Conservation (phyloP, 1,140 invertebrate genomes). For the Lepidostoma basale region DNA sequence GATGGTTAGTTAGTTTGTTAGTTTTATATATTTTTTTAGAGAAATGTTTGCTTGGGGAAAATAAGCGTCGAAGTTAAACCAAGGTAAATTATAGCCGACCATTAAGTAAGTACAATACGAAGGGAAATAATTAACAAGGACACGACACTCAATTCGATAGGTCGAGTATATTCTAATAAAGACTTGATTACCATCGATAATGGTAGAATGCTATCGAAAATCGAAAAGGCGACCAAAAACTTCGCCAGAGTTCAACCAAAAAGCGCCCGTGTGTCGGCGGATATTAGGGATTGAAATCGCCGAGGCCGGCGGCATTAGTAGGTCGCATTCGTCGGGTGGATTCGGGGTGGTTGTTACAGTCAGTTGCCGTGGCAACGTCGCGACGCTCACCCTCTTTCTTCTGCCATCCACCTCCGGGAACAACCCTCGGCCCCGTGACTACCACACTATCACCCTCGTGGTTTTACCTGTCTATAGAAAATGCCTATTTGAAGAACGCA, state of each 20-base stretch:
- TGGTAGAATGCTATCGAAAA: neutral
- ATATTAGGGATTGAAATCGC: neutral
- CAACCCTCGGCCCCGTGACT: neutral
- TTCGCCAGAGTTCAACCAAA: neutral
- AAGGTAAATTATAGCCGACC: too few relatives aligned
- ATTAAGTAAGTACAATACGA: too few relatives aligned
- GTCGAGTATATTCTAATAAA: too few relatives aligned
- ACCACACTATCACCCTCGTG: neutral
- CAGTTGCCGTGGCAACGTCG: conserved; percentile 35
- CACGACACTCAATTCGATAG: too few relatives aligned
- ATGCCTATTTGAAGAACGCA: conserved; percentile 20
- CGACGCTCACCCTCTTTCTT: conserved; percentile 29
- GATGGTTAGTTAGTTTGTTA: too few relatives aligned
- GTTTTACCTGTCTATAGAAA: conserved; percentile 22
- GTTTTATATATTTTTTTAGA: too few relatives aligned
- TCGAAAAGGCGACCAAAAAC: neutral
- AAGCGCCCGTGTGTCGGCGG: neutral
- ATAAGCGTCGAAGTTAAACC: too few relatives aligned
- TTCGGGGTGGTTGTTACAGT: conserved; percentile 35
- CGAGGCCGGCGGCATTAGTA: neutral
- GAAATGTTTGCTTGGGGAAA: too few relatives aligned
- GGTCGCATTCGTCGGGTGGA: conserved; percentile 14
- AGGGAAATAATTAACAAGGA: too few relatives aligned
- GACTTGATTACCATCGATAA: neutral
- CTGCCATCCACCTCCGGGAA: neutral